These are phyloP conservation scores for Salpingus planirostris DNA, from an alignment of 2,888 invertebrate species.

Conservation along the genomic window DNA sequence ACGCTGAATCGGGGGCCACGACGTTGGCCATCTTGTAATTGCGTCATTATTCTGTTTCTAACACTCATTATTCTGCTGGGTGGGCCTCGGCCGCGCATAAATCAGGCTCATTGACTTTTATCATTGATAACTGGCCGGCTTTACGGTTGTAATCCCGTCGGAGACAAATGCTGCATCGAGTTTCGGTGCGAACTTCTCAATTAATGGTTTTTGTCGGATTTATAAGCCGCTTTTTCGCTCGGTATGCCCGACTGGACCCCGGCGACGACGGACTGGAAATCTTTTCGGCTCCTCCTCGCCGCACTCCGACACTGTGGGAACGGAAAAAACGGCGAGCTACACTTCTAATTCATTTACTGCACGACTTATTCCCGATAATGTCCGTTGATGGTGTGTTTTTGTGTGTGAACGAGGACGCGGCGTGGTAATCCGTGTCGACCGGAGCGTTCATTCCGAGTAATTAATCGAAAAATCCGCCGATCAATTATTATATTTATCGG, in stretches of 20 bases:
- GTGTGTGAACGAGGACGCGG: no score
- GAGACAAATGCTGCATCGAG: no score
- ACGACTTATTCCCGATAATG: conserved; percentile 13
- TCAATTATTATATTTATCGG: not conserved
- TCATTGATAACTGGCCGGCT: no score
- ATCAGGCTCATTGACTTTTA: no score
- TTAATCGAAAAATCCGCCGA: not conserved
- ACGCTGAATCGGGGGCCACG: conserved; percentile 18
- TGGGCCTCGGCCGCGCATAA: conserved; percentile 19
- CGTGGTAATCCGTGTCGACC: conserved; percentile 10
- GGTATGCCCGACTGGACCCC: no score
- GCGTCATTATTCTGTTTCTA: conserved; percentile 24
- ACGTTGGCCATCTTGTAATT: conserved; percentile 23
- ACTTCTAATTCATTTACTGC: conserved; percentile 14
- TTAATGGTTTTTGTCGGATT: no score
- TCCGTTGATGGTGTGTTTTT: no score
- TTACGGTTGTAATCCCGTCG: no score
- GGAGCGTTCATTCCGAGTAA: conserved; percentile 5
- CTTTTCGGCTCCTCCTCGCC: no score
- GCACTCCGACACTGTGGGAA: conserved; percentile 15
- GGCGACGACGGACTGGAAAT: no score
- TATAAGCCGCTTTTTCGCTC: no score
- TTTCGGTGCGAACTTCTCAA: no score
- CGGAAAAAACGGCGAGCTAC: conserved; percentile 9
- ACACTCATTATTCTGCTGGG: conserved; percentile 24